Evolutionary conservation across 1,140 invertebrate species (phyloP), one percentile per base, ranked within the genome.

Genomic region (honey bee (Apis mellifera)): DNA sequence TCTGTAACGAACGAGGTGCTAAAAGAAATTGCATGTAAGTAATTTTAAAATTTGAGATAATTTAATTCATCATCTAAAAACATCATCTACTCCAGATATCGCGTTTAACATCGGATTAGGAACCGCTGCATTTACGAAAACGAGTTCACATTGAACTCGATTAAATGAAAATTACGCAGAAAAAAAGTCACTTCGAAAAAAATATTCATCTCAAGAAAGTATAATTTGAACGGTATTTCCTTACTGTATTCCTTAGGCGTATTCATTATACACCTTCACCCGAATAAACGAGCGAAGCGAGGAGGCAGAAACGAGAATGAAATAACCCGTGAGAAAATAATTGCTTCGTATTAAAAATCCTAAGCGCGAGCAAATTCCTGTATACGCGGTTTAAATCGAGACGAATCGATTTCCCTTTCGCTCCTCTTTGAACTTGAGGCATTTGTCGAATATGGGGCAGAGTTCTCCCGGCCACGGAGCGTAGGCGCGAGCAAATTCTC

Each of bases 311-410:
- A 42, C 32, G 32, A 2, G 1, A 74, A 17, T 15, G 42, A 17
- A 57, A 8, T 1, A 66, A 55, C 26, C n/a, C 11, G 48, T 15
- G 23, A 77, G 26, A 57, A 48, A 77, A 77, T 77, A 68, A 77
- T 66, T 55, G 13, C 21, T 9, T 9, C 9, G 32, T 5, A 0
- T 55, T 55, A 2, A 13, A 60, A 54, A 70, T 70, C 48, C 0
- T 26, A 52, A 70, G 32, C 13, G 15, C 68, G 50, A 19, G 13
- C 23, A 23, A n/a, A n/a, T 9, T 1, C 21, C 9, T 19, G n/a
- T n/a, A 11, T 11, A 4, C 19, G 1, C 42, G 17, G 11, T 11
- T n/a, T 21, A 15, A 11, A 9, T 52, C 13, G 8, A 66, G 21
- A 42, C 52, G 32, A 77, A 57, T 77, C 52, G 26, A 23, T 77